Evolutionary conservation across 35 echinoderm and acorn worm genomes (phyloP).

Genomic region (Heliocidaris erythrogramma): DNA sequence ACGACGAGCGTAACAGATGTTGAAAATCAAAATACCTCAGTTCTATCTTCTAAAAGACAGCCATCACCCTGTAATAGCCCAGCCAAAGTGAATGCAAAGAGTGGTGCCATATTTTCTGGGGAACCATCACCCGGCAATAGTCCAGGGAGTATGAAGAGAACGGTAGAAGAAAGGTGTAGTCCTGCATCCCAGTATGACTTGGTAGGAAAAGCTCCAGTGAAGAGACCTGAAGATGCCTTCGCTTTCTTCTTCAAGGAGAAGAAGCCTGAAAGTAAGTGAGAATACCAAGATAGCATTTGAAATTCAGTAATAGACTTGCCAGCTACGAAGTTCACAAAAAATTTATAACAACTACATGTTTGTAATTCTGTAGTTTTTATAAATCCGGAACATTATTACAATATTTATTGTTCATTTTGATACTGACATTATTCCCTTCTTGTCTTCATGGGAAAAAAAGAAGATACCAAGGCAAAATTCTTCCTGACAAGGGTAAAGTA

Average conservation of each 20-base stretch:
- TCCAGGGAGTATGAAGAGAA: neutral
- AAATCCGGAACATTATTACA: too few relatives aligned
- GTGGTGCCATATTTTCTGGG: neutral
- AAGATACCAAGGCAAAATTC: too few relatives aligned
- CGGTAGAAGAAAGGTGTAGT: slow-evolving; percentile 48
- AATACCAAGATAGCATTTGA: neutral
- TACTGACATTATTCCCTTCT: too few relatives aligned
- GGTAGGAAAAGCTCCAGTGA: slow-evolving; percentile 34
- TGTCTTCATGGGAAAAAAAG: too few relatives aligned
- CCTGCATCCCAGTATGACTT: slow-evolving; percentile 56
- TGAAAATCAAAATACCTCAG: neutral
- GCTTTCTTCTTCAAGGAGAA: slow-evolving; percentile 53
- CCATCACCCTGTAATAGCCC: neutral
- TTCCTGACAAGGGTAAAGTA: too few relatives aligned
- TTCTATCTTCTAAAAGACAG: neutral
- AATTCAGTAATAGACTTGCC: too few relatives aligned
- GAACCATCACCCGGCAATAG: neutral
- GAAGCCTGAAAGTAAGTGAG: slow-evolving; percentile 53
- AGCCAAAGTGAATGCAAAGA: neutral
- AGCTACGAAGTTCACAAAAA: too few relatives aligned
- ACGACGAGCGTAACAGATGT: neutral
- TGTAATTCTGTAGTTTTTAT: too few relatives aligned
- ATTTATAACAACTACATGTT: too few relatives aligned
- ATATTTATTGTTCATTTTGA: too few relatives aligned
- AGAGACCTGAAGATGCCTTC: slow-evolving; percentile 48